Evolutionary conservation across 2,888 invertebrate genomes (phyloP), one percentile per base, ranked within the genome.

Genomic region (Smittia aterrima): DNA sequence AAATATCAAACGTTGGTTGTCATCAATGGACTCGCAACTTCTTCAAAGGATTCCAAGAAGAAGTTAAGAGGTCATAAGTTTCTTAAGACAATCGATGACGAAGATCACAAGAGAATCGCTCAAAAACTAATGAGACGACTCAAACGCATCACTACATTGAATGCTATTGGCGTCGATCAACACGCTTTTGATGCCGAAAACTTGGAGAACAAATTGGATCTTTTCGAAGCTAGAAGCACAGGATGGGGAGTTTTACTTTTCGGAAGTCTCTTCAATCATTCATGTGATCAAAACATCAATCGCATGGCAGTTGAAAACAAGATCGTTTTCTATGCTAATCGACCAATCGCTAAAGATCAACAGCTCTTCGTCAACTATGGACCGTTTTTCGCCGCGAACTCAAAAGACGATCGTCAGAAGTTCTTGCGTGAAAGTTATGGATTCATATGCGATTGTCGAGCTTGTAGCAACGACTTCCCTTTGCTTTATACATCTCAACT

Each of bases 251-350:
- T 92, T 3, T 93, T 91, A 84, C 87, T 92, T 1, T 91, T 92
- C 78, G 84, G 89, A 66, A 92, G 92, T 80, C 83, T 96, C 73
- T 81, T 95, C 27, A 94, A 96, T 83, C 96, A 96, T 81, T 92
- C 94, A 0, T 96, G 96, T 82, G 86, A 89, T 76, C 93, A 95
- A 0, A 93, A 93, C 83, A 90, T 93, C 0, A 87, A 89, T 0
- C 85, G 93, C 75, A 83, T 85, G 76, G 88, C 87, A 72, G 82
- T 85, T 66, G 86, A 86, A 1, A 81, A 83, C 74, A 86, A 84
- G 77, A 81, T 86, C 13, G 85, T 88, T 53, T 76, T 87, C 9
- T 81, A 84, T 75, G 88, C 90, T 4, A 80, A 92, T 66, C 85
- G 89, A 78, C 88, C 88, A 6, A 92, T 95, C 75, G 84, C 85